Percentiles rank a stretch among this genome's conserved stretches.
Evolutionary conservation across 1,140 invertebrate species (phyloP).

Genomic region (Sitobion miscanthi): DNA sequence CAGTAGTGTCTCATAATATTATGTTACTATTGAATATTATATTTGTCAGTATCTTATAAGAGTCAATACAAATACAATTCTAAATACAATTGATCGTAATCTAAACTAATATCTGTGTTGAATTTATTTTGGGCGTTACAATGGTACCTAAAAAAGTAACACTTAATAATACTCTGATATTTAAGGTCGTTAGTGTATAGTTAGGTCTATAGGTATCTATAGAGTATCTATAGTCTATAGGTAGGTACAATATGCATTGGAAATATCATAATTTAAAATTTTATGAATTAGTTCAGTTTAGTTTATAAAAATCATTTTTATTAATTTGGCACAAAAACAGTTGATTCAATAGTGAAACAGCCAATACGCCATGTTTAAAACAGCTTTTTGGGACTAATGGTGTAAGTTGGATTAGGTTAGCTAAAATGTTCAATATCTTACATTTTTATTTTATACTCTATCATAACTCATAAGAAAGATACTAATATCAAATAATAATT

Average conservation of each 20-base stretch:
- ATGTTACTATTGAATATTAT: background rate
- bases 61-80: background rate
- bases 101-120: background rate
- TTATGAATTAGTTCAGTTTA: background rate
- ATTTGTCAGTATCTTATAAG: background rate
- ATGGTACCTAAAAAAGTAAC: background rate
- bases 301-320: background rate
- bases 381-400: no score
- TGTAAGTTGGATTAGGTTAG: no score
- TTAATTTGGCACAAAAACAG: no score
- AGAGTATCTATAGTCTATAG: no score
- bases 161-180: background rate
- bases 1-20: background rate
- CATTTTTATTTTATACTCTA: no score
- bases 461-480: no score
- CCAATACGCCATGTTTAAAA: background rate
- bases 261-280: background rate
- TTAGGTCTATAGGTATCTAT: no score
- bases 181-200: background rate
- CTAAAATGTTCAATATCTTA: no score
- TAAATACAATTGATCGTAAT: background rate
- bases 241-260: no score
- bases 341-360: background rate
- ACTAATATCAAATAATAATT: no score
- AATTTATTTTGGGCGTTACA: background rate